Conservation (phyloP, 2,888 invertebrate species). For the Galeopsomyia nigrocyanea region DNA sequence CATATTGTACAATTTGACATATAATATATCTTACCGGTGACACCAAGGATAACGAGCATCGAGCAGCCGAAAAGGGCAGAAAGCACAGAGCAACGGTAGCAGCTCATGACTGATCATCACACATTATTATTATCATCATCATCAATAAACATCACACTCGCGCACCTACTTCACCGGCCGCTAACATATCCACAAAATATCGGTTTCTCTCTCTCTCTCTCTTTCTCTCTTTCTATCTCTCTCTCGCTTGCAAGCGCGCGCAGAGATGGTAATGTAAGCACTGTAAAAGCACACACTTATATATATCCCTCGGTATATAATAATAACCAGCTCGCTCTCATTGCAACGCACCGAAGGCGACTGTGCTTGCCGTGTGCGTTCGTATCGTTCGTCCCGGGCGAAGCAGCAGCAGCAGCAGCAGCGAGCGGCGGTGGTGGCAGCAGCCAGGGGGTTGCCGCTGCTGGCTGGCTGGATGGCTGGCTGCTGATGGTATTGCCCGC, state of each 20-base stretch:
- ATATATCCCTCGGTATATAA: no score
- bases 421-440: background rate
- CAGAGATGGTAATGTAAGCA: no score
- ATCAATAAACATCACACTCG: slow-evolving; percentile 1
- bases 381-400: background rate
- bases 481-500: slow-evolving; percentile 66
- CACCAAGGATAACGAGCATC: slow-evolving; percentile 62
- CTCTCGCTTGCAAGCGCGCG: no score
- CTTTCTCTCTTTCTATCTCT: no score
- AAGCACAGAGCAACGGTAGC: slow-evolving; percentile 60
- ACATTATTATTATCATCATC: slow-evolving; percentile 1
- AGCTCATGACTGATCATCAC: slow-evolving; percentile 50
- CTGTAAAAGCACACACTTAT: no score
- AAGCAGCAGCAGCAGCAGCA: slow-evolving; percentile 7
- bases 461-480: slow-evolving; percentile 50
- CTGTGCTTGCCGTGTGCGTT: background rate
- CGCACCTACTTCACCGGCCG: slow-evolving; percentile 13
- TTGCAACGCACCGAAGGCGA: no score
- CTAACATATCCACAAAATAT: no score
- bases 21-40: slow-evolving; percentile 63
- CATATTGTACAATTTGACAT: no score
- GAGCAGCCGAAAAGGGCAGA: slow-evolving; percentile 65
- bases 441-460: slow-evolving; percentile 16
- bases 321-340: no score
- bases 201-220: no score